Base-by-base conservation (phyloP, 2,797 vertebrate species). In the Falco naumanni region DNA sequence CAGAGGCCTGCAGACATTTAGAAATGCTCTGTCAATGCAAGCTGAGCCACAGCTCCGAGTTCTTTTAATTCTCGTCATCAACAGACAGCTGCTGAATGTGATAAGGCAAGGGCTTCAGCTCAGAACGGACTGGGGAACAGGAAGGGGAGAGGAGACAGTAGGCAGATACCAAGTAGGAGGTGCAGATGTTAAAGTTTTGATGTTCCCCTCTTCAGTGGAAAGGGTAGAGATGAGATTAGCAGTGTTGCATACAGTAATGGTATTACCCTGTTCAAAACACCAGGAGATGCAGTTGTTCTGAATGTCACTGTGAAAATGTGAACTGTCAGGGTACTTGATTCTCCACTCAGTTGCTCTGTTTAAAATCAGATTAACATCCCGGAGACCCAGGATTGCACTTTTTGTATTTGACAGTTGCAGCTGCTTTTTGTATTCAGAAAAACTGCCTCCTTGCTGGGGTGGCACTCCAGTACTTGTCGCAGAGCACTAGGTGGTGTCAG, bases 91-190 rank as follows among this genome's bases (percentile, higher is more conserved):
- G 90, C 69, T 79, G 72, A 64, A 77, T 74, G 70, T 11, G 96
- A 96, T 97, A 96, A 96, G 88, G 87, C 79, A 75, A 66, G 48
- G 45, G 79, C 72, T 91, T 87, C 60, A 50, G 87, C 79, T 91
- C 64, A 51, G 45, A 93, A 74, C 15, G 33, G 51, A 74, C 45
- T 15, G 56, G 54, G 72, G 48, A 89, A 81, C 9, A 16, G 29
- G 34, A 48, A 84, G 4, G 10, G 48, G 31, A 74, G 57, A 45
- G 56, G 37, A 78, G 53, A 69, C 56, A 65, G 64, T 8, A 90
- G 66, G 24, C 41, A 86, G 75, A 85, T 41, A 82, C 5, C 53
- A 93, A 64, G 48, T 60, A 81, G 71, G 68, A 89, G 48, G 31
- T 57, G 33, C 84, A 68, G 71, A 65, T 45, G 50, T 80, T 81